phyloP scores from a whole-genome alignment of 2,888 invertebrate genomes.

The Pseudococcus longispinus region DNA sequence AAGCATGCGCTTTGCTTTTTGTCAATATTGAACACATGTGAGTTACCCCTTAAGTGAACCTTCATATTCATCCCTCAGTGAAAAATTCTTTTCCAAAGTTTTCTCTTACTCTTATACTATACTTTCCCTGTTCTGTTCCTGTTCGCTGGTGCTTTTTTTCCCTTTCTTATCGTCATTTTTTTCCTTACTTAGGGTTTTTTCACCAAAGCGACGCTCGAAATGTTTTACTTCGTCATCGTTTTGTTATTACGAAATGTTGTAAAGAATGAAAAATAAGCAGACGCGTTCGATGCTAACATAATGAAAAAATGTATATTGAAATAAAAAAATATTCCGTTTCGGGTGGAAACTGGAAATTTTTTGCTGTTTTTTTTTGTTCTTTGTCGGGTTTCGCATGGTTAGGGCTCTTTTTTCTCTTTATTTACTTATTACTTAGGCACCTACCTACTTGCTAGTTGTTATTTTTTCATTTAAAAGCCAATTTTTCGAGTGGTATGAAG shows the following conservation, averaged over 20 bases:
- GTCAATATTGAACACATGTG: conserved; percentile 57
- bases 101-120: neutral
- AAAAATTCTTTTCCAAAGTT: conserved; percentile 43
- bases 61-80: conserved; percentile 30
- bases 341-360: neutral
- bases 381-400: neutral
- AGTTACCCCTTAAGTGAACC: conserved; percentile 51
- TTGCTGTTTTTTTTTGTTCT: neutral
- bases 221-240: conserved; percentile 24
- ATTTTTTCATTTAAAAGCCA: neutral
- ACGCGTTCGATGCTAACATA: neutral
- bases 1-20: conserved; percentile 52
- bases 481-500: neutral
- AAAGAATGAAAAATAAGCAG: neutral
- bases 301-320: conserved; percentile 17
- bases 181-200: neutral
- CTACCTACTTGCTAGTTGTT: neutral
- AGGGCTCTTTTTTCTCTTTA: neutral
- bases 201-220: neutral
- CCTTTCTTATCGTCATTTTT: conserved; percentile 8
- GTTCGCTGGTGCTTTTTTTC: neutral
- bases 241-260: conserved; percentile 37
- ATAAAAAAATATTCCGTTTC: neutral
- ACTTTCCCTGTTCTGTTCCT: neutral
- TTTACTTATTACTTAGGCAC: neutral